Percentiles rank a stretch among this genome's conserved stretches.
Conservation (phyloP, 2,888 invertebrate genomes). For the Candidula unifasciata region DNA sequence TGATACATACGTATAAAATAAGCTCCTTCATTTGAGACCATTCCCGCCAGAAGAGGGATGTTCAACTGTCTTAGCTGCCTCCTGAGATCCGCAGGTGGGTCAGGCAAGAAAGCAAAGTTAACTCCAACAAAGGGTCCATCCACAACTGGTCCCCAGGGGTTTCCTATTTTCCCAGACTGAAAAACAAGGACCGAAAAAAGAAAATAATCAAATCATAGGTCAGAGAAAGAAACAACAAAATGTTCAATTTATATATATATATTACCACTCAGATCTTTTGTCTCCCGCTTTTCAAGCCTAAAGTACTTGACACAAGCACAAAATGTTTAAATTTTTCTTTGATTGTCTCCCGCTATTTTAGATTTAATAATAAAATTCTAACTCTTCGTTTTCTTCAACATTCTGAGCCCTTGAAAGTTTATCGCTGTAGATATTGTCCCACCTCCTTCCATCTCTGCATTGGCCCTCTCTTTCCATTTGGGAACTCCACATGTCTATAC, state of each 20-base stretch:
- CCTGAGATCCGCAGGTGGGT: constrained; percentile 70
- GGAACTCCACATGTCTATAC: too few relatives aligned
- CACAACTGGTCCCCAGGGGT: constrained; percentile 76
- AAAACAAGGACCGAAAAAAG: constrained; percentile 46
- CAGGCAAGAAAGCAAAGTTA: constrained; percentile 67
- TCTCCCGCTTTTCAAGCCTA: neutral
- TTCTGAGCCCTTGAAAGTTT: too few relatives aligned
- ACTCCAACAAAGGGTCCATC: constrained; percentile 72
- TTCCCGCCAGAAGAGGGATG: constrained; percentile 73
- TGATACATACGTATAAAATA: constrained; percentile 72
- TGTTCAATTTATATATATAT: too few relatives aligned
- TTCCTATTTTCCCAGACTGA: constrained; percentile 70
- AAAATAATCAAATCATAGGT: neutral
- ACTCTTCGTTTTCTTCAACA: too few relatives aligned
- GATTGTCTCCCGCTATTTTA: too few relatives aligned
- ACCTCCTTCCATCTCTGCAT: too few relatives aligned
- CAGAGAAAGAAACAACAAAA: neutral
- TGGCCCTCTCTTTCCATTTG: too few relatives aligned
- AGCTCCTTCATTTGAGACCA: constrained; percentile 75
- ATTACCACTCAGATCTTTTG: neutral
- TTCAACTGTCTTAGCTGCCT: constrained; percentile 69
- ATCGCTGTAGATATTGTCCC: too few relatives aligned
- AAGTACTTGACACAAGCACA: too few relatives aligned
- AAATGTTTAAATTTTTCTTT: too few relatives aligned
- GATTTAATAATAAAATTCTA: too few relatives aligned